These are phyloP conservation scores for Eriosoma lanigerum DNA, from an alignment of 1,140 invertebrate genomes.

Conservation along the genomic window DNA sequence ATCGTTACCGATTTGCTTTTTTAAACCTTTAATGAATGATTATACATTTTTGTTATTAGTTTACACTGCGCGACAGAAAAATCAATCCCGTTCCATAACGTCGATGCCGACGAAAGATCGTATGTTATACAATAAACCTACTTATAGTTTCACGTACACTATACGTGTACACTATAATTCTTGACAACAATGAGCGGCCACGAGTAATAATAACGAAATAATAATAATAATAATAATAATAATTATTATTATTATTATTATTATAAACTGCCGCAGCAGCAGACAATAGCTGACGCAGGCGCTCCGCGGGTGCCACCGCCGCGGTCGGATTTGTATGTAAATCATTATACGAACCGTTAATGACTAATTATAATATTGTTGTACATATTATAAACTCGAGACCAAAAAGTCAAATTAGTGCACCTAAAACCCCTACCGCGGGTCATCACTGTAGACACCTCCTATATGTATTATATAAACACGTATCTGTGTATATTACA, in stretches of 20 bases:
- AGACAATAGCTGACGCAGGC: slow-evolving; percentile 31
- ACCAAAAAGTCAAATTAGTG: slow-evolving; percentile 50
- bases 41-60: too few species aligned
- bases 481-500: not conserved
- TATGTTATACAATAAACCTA: not conserved
- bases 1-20: too few species aligned
- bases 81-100: slow-evolving; percentile 28
- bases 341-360: slow-evolving; percentile 2
- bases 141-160: too few species aligned
- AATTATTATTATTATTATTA: not conserved
- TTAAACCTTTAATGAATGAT: too few species aligned
- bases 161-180: not conserved
- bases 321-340: not conserved
- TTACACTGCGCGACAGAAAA: too few species aligned
- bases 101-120: not conserved
- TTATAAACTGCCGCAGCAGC: slow-evolving; percentile 13
- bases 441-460: slow-evolving; percentile 8
- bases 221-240: slow-evolving; percentile 19
- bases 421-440: slow-evolving; percentile 40
- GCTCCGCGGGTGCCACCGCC: slow-evolving; percentile 28
- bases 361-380: slow-evolving; percentile 33
- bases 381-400: not conserved
- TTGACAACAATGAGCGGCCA: not conserved
- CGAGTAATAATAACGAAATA: too few species aligned
- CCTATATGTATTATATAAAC: not conserved